Evolutionary conservation across 2,888 invertebrate species (phyloP).

Genomic region (Onthophagus sagittarius): DNA sequence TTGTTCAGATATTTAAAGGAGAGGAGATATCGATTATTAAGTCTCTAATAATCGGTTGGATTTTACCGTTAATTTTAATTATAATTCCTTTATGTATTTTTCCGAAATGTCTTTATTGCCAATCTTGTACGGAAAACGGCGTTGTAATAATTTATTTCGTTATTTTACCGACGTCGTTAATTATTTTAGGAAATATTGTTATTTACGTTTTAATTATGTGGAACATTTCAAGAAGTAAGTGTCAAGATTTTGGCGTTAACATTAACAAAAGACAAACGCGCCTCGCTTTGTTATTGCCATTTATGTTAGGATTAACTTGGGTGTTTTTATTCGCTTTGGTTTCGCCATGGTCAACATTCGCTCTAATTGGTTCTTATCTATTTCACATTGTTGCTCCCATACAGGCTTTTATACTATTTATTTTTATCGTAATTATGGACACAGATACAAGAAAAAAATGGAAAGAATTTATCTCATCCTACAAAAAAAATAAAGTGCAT

Average conservation of each 20-base stretch:
- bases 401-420: conserved; percentile 17
- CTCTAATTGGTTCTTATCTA: conserved; percentile 16
- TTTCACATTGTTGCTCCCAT: conserved; percentile 17
- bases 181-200: conserved; percentile 15
- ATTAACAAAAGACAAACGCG: conserved; percentile 14
- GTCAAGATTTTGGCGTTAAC: conserved; percentile 2
- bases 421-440: conserved; percentile 18
- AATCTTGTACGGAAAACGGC: conserved; percentile 15
- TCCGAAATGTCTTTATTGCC: conserved; percentile 16
- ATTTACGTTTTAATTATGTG: conserved; percentile 19
- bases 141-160: conserved; percentile 17
- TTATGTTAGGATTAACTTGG: conserved; percentile 21
- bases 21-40: background rate
- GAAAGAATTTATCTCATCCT: background rate
- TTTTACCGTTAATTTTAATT: conserved; percentile 6
- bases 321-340: conserved; percentile 20
- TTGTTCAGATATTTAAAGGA: conserved; percentile 16
- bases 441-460: conserved; percentile 8
- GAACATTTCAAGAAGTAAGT: conserved; percentile 17
- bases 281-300: conserved; percentile 15
- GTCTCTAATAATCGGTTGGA: conserved; percentile 16
- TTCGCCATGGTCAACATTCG: conserved; percentile 17
- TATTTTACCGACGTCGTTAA: conserved; percentile 17
- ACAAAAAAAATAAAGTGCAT: background rate
- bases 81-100: conserved; percentile 12